Conservation (phyloP, 2,888 invertebrate species). For the Erebia palarica region DNA sequence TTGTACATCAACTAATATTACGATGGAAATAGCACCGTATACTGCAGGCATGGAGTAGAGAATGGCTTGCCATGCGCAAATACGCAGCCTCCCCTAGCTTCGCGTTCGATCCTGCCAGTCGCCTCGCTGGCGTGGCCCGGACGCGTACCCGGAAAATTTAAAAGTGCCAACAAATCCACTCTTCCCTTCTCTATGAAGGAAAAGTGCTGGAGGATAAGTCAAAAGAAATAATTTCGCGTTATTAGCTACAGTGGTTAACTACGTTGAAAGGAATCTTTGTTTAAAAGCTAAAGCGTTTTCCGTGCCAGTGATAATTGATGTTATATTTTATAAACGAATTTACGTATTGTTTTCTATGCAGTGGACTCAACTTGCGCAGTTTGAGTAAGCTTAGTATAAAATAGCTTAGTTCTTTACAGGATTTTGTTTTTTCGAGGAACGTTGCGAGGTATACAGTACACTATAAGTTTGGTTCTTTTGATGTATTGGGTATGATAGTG, state of each 20-base stretch:
- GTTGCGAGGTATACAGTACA: slow-evolving; percentile 58
- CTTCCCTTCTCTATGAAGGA: slow-evolving; percentile 71
- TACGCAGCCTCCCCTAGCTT: slow-evolving; percentile 80
- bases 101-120: slow-evolving; percentile 80
- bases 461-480: slow-evolving; percentile 60
- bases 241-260: slow-evolving; percentile 72
- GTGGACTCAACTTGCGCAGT: slow-evolving; percentile 47
- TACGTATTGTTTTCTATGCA: slow-evolving; percentile 43
- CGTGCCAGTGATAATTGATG: slow-evolving; percentile 40
- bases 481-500: slow-evolving; percentile 76
- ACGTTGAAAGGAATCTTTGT: slow-evolving; percentile 62
- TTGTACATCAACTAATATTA: not conserved
- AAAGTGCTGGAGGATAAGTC: slow-evolving; percentile 56
- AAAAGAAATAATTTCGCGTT: slow-evolving; percentile 66
- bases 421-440: slow-evolving; percentile 40
- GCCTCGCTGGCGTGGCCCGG: slow-evolving; percentile 76
- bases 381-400: slow-evolving; percentile 61
- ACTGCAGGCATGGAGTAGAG: slow-evolving; percentile 44
- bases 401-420: slow-evolving; percentile 50
- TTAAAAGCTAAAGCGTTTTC: slow-evolving; percentile 19
- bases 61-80: slow-evolving; percentile 57
- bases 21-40: slow-evolving; percentile 53
- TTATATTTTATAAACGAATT: slow-evolving; percentile 33
- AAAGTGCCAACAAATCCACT: slow-evolving; percentile 65
- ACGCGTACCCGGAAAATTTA: slow-evolving; percentile 62